These are phyloP conservation scores for Phrynosoma platyrhinos DNA, from an alignment of 2,113 vertebrate species.

Conservation along the genomic window DNA sequence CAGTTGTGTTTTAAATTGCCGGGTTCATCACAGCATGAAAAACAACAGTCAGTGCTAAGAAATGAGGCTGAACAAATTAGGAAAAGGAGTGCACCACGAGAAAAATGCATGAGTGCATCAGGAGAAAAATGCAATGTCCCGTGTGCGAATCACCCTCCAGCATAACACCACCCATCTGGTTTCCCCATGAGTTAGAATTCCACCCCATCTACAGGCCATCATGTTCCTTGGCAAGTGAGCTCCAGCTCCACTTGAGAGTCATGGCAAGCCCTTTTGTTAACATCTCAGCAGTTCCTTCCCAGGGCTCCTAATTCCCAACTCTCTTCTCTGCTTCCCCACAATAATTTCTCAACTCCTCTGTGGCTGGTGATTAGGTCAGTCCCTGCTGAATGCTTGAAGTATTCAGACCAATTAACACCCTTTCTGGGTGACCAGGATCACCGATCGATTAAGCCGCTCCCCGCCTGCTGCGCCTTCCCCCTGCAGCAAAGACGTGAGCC, in stretches of 20 bases:
- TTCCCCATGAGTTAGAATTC: not conserved
- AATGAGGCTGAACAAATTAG: too few species aligned
- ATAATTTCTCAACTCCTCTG: constrained; percentile 66
- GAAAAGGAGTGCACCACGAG: too few species aligned
- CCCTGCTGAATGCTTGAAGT: constrained; percentile 63
- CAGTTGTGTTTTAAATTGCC: too few species aligned
- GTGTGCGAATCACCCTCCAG: too few species aligned
- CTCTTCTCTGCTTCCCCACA: constrained; percentile 52
- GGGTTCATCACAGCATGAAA: too few species aligned
- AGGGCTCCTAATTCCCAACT: constrained; percentile 50
- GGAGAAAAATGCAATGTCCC: too few species aligned
- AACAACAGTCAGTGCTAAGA: too few species aligned
- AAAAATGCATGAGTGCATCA: too few species aligned
- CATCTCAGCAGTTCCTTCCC: not conserved
- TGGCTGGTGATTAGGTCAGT: constrained; percentile 71
- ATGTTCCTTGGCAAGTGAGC: not conserved
- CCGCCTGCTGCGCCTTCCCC: constrained; percentile 62
- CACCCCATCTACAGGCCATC: not conserved
- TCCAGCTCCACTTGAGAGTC: not conserved
- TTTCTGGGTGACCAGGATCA: constrained; percentile 66
- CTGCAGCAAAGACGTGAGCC: constrained; percentile 57
- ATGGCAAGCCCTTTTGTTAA: not conserved
- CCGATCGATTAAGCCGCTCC: constrained; percentile 68
- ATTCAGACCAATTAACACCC: constrained; percentile 71
- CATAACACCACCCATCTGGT: too few species aligned